Base-by-base conservation (phyloP, 2,888 invertebrate genomes). In the Drosophila meridiana region DNA sequence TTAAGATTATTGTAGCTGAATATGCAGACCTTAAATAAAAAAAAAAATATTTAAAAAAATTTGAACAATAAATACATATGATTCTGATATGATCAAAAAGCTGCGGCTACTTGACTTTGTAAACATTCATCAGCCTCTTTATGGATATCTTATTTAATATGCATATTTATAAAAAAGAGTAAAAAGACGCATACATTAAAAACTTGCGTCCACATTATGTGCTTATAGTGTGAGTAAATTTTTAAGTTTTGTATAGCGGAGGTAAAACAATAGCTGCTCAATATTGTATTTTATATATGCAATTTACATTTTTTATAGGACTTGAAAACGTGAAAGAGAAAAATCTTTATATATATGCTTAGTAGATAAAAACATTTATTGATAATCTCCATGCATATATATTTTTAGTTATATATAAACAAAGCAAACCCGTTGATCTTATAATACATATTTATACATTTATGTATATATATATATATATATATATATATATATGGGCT, bases 81-180 rank as follows among this genome's bases (percentile, higher is more conserved):
- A 20, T 38, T 53, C 26, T 52, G 52, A 34, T 63, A 63, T 62
- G 38, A 47, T 57, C 13, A 64, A 64, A 45, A 40, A 47, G 53
- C 43, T 20, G 40, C 42, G n/a, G 38, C 32, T 60, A 40, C 40
- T 57, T 45, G 45, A 57, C 28, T 55, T 64, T 65, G 47, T 56
- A 47, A 42, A 67, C 38, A 32, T 42, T 50, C 26, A 58, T 58
- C 55, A 47, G 55, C 34, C 59, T 72, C 65, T 66, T 72, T 50
- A 48, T 57, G 45, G 26, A 45, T 59, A 52, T 11, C n/a, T 66
- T 50, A 60, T 40, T 1, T 26, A 11, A 57, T 38, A 57, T 63
- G 36, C 69, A 53, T 47, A 28, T 79, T 70, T 80, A 73, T 79
- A 80, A 82, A 80, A 50, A 80, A 20, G 80, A 80, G 73, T 82